phyloP scores from a whole-genome alignment of 2,113 vertebrate genomes.

The Glaucidium brasilianum region DNA sequence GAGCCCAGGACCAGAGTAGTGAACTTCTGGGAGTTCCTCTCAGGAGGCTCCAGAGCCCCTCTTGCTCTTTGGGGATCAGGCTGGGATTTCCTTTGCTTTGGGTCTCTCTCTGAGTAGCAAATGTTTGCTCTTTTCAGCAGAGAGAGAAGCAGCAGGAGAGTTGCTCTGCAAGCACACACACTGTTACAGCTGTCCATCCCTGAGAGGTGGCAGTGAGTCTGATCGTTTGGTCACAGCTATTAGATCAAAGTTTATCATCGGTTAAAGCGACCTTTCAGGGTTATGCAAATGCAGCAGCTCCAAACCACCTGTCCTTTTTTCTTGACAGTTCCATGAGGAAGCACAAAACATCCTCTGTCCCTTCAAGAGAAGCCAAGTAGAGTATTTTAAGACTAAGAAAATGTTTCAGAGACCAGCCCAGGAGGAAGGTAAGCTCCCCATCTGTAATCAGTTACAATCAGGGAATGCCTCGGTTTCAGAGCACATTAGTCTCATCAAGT shows the following conservation, averaged over 20 bases:
- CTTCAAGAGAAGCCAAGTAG: not conserved
- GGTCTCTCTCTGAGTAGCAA: not conserved
- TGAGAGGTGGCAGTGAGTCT: not conserved
- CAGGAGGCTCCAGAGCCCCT: not conserved
- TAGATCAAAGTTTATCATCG: slow-evolving; percentile 46
- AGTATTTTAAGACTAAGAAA: slow-evolving; percentile 14
- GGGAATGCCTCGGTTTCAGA: slow-evolving; percentile 21
- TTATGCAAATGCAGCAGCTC: slow-evolving; percentile 32
- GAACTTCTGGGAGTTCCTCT: not conserved
- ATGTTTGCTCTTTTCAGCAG: not conserved
- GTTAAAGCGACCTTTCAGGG: slow-evolving; percentile 11
- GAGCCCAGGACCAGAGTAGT: not conserved
- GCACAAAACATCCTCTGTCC: not conserved
- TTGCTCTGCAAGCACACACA: not conserved
- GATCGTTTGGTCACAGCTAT: slow-evolving; percentile 20
- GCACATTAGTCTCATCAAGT: slow-evolving; percentile 12
- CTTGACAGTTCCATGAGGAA: not conserved
- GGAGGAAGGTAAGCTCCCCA: slow-evolving; percentile 1
- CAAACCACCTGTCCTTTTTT: not conserved
- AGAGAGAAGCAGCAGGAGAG: not conserved
- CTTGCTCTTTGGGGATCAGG: not conserved
- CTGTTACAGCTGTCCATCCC: not conserved
- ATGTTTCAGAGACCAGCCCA: not conserved
- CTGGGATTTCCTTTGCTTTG: not conserved
- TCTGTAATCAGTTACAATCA: not conserved